These are phyloP conservation scores for Myotis myotis DNA, from an alignment of 2,797 vertebrate species.

Conservation along the genomic window DNA sequence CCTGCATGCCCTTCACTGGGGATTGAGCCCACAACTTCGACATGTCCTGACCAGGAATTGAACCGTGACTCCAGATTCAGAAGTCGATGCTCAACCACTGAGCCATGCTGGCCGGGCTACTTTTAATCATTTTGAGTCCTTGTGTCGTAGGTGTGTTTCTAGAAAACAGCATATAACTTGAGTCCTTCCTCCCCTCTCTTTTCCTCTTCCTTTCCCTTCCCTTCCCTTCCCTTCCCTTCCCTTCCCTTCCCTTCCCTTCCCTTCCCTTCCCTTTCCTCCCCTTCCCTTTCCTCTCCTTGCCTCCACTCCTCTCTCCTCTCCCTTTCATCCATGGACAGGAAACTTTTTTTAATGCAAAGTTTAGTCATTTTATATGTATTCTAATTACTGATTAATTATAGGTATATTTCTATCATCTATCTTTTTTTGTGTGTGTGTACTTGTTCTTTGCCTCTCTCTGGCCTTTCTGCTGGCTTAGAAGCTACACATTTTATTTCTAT, in stretches of 20 bases:
- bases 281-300: not conserved
- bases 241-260: not conserved
- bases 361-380: not conserved
- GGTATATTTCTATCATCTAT: not conserved
- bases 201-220: too few species aligned
- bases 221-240: too few species aligned
- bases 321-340: not conserved
- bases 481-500: not conserved
- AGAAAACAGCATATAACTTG: not conserved
- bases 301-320: not conserved
- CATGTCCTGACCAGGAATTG: too few species aligned
- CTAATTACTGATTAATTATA: not conserved
- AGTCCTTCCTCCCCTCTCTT: too few species aligned
- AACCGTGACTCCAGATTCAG: too few species aligned
- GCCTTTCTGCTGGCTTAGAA: not conserved
- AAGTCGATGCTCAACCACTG: too few species aligned
- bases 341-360: not conserved
- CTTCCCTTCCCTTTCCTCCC: not conserved
- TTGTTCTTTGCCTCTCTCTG: not conserved
- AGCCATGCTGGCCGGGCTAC: too few species aligned
- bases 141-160: not conserved
- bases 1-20: too few species aligned
- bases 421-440: not conserved
- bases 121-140: not conserved
- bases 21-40: too few species aligned